Base-by-base conservation (phyloP, 2,113 vertebrate species). In the Dunckerocampus dactyliophorus region DNA sequence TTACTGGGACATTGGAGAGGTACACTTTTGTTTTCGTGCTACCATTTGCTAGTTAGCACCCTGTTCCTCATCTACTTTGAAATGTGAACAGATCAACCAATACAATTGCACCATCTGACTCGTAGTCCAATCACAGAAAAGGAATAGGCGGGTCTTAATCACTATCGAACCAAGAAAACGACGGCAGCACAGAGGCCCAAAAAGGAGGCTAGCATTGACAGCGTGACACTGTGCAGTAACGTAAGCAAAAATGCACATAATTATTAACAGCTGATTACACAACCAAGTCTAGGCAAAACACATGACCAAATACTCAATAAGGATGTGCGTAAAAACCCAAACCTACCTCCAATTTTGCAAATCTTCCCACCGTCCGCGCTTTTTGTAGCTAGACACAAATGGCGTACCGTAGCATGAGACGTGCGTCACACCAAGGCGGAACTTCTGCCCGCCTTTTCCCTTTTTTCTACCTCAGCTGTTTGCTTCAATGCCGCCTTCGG, bases 141-240 rank as follows among this genome's bases (percentile, higher is more conserved):
- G 7, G 3, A 3, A 3, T 53, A 85, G 86, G 85, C 53, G 78
- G 81, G 59, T 31, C 67, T 13, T 45, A 0, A 0, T 0, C 21
- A 14, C 39, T 14, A 28, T 73, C 22, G 72, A 42, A 78, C 71
- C 68, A 71, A 71, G 68, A 84, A 93, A 93, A 93, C 92, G 92
- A 94, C 93, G 93, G 93, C 87, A 90, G 88, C 92, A 74, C 82
- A 91, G 92, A 93, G 92, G 93, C 93, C 92, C 93, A 92, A 94
- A 94, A 94, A 94, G 92, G 88, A 91, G 76, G 75, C 83, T 84
- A 89, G 77, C 77, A 43, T 82, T 80, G 79, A 74, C 68, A 10
- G 21, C 60, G 74, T 55, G 68, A 82, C 74, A 84, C 58, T 24
- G 43, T 60, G 2, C 8, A 1, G 34, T 3, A 45, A 60, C 65